These are phyloP conservation scores for Hydropsyche tenuis DNA, from an alignment of 1,140 invertebrate genomes.

Conservation along the genomic window DNA sequence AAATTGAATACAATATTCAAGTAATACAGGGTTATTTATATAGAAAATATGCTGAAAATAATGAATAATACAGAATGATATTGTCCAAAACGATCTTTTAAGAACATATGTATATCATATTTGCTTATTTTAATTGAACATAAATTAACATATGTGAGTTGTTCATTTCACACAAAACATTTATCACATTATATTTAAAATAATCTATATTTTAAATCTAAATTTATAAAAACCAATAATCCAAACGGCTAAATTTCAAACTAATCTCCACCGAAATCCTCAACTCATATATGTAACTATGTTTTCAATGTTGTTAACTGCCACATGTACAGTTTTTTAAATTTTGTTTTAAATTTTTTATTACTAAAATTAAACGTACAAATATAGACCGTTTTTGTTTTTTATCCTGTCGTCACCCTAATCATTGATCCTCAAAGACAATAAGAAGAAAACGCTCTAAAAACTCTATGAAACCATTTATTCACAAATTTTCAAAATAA, in stretches of 20 bases:
- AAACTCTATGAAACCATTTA: background rate
- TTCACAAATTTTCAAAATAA: slow-evolving; percentile 14
- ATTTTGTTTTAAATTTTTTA: slow-evolving; percentile 47
- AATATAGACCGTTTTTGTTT: slow-evolving; percentile 20
- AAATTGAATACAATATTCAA: slow-evolving; percentile 21
- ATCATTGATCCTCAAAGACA: too few relatives aligned
- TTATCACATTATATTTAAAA: too few relatives aligned
- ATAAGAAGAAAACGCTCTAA: too few relatives aligned
- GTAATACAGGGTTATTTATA: slow-evolving; percentile 38
- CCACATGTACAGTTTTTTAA: slow-evolving; percentile 49
- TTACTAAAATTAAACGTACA: slow-evolving; percentile 50
- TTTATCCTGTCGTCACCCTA: background rate
- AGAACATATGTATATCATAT: slow-evolving; percentile 23
- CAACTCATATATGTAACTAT: slow-evolving; percentile 22
- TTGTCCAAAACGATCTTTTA: slow-evolving; percentile 29
- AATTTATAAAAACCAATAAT: too few relatives aligned
- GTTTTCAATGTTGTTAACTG: slow-evolving; percentile 47
- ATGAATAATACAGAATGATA: slow-evolving; percentile 35
- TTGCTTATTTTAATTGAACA: slow-evolving; percentile 39
- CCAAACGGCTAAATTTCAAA: too few relatives aligned
- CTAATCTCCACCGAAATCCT: too few relatives aligned
- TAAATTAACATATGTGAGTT: slow-evolving; percentile 33
- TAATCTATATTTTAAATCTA: too few relatives aligned
- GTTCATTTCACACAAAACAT: too few relatives aligned
- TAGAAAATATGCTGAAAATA: slow-evolving; percentile 28